These are phyloP conservation scores for Neotoxoptera formosana DNA, from an alignment of 1,140 invertebrate genomes.

Conservation along the genomic window DNA sequence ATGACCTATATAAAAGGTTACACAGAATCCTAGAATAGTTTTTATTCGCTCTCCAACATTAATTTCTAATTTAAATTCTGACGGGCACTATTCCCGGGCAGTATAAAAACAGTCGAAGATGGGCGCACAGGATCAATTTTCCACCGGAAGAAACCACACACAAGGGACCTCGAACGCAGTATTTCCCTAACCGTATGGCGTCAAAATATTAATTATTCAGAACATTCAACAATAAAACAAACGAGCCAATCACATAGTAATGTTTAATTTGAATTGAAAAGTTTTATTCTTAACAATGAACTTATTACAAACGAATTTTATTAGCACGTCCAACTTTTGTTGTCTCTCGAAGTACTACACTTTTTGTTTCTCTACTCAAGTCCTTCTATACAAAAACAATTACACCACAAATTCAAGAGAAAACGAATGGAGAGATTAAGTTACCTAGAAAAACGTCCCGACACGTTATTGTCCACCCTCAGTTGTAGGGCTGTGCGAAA, in stretches of 20 bases:
- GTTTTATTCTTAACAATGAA: neutral
- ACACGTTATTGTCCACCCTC: constrained; percentile 46
- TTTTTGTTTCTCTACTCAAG: constrained; percentile 12
- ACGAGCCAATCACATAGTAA: constrained; percentile 42
- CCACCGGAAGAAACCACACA: constrained; percentile 44
- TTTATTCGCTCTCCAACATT: constrained; percentile 53
- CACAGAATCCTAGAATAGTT: constrained; percentile 41
- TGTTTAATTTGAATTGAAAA: constrained; percentile 55
- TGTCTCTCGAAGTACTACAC: neutral
- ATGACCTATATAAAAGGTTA: constrained; percentile 44
- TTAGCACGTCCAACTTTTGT: neutral
- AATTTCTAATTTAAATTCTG: constrained; percentile 58
- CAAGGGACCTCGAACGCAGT: constrained; percentile 7
- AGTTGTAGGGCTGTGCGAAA: constrained; percentile 9
- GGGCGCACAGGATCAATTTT: constrained; percentile 43
- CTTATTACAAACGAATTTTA: constrained; percentile 30
- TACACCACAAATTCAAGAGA: constrained; percentile 36
- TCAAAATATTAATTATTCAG: constrained; percentile 52
- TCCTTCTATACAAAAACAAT: constrained; percentile 46
- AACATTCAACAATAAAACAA: constrained; percentile 53
- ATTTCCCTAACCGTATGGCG: constrained; percentile 28
- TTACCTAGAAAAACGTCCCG: constrained; percentile 48
- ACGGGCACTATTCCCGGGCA: neutral
- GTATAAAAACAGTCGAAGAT: constrained; percentile 54
- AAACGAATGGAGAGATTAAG: constrained; percentile 41